These are phyloP conservation scores for Pseudococcus viburni DNA, from an alignment of 2,888 invertebrate genomes.

Conservation along the genomic window DNA sequence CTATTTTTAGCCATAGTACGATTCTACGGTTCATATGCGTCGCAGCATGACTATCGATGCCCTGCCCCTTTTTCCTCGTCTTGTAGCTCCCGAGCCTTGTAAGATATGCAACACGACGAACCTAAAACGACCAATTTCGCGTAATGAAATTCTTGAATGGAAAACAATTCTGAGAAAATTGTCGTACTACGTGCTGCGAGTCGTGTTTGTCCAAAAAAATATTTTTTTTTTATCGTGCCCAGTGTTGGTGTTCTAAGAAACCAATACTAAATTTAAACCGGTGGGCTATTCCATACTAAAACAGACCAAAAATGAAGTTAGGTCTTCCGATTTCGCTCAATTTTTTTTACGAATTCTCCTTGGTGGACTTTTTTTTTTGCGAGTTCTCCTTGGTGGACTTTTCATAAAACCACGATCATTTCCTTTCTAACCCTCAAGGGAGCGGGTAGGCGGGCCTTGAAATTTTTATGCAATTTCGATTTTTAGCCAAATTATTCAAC, in stretches of 20 bases:
- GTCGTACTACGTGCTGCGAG: neutral
- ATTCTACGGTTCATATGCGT: neutral
- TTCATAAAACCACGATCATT: no score
- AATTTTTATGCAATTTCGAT: no score
- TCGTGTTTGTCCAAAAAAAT: slow-evolving; percentile 19
- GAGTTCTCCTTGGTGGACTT: no score
- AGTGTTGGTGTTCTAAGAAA: neutral
- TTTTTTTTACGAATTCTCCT: no score
- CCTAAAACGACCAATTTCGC: neutral
- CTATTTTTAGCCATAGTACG: slow-evolving; percentile 23
- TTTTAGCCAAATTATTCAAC: no score
- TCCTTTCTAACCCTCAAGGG: no score
- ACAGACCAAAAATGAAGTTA: no score
- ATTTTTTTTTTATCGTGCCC: neutral
- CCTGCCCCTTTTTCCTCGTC: neutral
- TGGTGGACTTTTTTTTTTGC: no score
- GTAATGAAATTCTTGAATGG: slow-evolving; percentile 25
- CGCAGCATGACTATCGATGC: neutral
- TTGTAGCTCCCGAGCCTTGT: neutral
- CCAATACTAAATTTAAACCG: neutral
- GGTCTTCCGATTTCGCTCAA: no score
- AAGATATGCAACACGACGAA: neutral
- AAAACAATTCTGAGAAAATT: slow-evolving; percentile 27
- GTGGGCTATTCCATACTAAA: no score
- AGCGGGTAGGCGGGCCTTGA: no score